Percentiles rank a stretch among this genome's conserved stretches.
Evolutionary conservation across 2,888 invertebrate genomes (phyloP).

Genomic region (Plebejus argus): DNA sequence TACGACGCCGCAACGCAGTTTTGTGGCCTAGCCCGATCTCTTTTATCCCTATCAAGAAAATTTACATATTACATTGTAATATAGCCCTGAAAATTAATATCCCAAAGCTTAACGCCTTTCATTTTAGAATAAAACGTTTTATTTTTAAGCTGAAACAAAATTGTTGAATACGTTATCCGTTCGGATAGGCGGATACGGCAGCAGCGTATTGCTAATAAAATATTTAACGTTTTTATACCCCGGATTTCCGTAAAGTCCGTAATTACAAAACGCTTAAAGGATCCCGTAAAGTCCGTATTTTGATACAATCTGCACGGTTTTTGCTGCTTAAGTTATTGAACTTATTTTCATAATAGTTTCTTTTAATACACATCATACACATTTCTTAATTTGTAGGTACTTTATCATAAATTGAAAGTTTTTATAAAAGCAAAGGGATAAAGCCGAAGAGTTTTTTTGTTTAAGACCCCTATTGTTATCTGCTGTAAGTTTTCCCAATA

Average conservation of each 20-base stretch:
- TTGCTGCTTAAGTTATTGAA: not conserved
- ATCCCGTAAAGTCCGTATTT: not conserved
- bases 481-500: too few relatives aligned
- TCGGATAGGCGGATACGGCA: not conserved
- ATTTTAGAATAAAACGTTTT: not conserved
- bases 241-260: slow-evolving; percentile 8
- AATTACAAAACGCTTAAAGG: slow-evolving; percentile 18
- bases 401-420: too few relatives aligned
- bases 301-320: not conserved
- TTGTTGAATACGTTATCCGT: slow-evolving; percentile 11
- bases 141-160: slow-evolving; percentile 13
- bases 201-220: not conserved
- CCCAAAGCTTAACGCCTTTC: not conserved
- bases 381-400: too few relatives aligned
- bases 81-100: not conserved
- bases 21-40: too few relatives aligned
- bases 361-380: not conserved
- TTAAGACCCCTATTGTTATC: too few relatives aligned
- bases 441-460: too few relatives aligned
- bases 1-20: too few relatives aligned
- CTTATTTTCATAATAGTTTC: not conserved
- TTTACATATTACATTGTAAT: not conserved
- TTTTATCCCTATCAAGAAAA: too few relatives aligned
- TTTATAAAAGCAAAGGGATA: too few relatives aligned
- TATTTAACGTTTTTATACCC: slow-evolving; percentile 18